These are phyloP conservation scores for Gadopsis bispinosus DNA, from an alignment of 2,797 vertebrate genomes.

Conservation along the genomic window DNA sequence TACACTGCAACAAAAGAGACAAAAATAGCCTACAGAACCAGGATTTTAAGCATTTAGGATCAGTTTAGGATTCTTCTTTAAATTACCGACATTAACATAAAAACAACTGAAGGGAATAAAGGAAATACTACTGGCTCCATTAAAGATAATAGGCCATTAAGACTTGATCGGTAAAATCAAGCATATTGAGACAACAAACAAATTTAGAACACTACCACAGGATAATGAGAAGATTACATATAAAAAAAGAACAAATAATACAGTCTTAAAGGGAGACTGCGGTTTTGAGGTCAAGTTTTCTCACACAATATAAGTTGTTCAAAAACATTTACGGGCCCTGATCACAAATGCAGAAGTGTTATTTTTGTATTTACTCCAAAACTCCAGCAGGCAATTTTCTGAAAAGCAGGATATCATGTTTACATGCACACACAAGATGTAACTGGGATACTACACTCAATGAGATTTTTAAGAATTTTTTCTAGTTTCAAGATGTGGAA, in stretches of 20 bases:
- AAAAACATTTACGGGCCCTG: neutral
- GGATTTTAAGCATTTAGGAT: slow-evolving; percentile 34
- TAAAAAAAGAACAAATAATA: neutral
- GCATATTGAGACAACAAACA: slow-evolving; percentile 44
- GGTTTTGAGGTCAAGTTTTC: slow-evolving; percentile 4
- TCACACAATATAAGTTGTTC: neutral
- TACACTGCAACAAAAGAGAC: slow-evolving; percentile 3
- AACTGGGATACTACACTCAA: neutral
- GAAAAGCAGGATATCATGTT: slow-evolving; percentile 12
- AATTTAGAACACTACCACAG: slow-evolving; percentile 41
- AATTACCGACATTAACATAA: slow-evolving; percentile 59
- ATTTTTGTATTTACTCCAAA: neutral
- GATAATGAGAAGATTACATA: slow-evolving; percentile 38
- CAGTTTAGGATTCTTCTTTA: slow-evolving; percentile 42
- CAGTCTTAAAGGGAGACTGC: neutral
- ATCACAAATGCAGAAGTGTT: neutral
- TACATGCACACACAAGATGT: neutral
- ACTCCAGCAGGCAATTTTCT: slow-evolving; percentile 2
- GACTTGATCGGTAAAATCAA: slow-evolving; percentile 46
- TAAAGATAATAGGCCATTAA: slow-evolving; percentile 62
- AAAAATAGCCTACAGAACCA: slow-evolving; percentile 17
- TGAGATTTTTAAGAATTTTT: neutral
- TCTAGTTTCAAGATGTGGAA: neutral
- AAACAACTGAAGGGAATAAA: slow-evolving; percentile 59
- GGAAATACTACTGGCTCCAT: slow-evolving; percentile 46